Percentiles rank a stretch among this genome's conserved stretches.
These are phyloP conservation scores for Peromyscus melanophrys DNA, from an alignment of 2,797 vertebrate genomes.

Conservation along the genomic window DNA sequence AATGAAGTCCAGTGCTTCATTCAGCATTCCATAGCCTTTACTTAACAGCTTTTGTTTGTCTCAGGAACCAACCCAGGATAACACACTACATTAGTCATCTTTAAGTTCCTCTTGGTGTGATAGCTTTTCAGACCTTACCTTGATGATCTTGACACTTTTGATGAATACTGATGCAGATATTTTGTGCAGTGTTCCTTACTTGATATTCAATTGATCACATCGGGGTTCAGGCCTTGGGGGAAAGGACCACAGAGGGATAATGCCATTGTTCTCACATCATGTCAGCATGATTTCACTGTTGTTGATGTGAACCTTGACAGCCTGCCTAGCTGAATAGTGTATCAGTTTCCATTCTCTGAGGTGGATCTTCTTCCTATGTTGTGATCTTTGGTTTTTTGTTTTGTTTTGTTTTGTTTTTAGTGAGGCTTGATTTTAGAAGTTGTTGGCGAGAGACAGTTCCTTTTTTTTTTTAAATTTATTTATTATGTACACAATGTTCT, in stretches of 20 bases:
- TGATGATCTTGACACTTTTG: slow-evolving; percentile 58
- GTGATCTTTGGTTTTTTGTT: not conserved
- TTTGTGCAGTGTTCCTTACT: slow-evolving; percentile 19
- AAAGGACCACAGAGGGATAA: slow-evolving; percentile 49
- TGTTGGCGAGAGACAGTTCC: too few relatives aligned
- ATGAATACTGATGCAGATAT: not conserved
- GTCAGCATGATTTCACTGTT: not conserved
- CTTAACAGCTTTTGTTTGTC: slow-evolving; percentile 67
- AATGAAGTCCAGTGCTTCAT: slow-evolving; percentile 46
- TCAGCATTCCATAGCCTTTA: slow-evolving; percentile 72
- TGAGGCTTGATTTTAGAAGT: too few relatives aligned
- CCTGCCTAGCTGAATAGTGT: not conserved
- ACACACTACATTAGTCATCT: slow-evolving; percentile 64
- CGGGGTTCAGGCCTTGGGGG: not conserved
- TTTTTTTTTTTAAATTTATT: too few relatives aligned
- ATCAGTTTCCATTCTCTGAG: not conserved
- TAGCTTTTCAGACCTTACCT: not conserved
- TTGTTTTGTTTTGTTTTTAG: too few relatives aligned
- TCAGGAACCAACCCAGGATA: slow-evolving; percentile 53
- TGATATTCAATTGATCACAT: not conserved
- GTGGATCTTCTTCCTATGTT: not conserved
- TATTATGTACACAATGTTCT: too few relatives aligned
- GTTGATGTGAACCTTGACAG: slow-evolving; percentile 3
- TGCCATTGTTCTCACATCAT: slow-evolving; percentile 37
- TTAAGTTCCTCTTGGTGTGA: not conserved